Conservation (phyloP, 2,888 invertebrate species). For the Sabellastarte sp. region DNA sequence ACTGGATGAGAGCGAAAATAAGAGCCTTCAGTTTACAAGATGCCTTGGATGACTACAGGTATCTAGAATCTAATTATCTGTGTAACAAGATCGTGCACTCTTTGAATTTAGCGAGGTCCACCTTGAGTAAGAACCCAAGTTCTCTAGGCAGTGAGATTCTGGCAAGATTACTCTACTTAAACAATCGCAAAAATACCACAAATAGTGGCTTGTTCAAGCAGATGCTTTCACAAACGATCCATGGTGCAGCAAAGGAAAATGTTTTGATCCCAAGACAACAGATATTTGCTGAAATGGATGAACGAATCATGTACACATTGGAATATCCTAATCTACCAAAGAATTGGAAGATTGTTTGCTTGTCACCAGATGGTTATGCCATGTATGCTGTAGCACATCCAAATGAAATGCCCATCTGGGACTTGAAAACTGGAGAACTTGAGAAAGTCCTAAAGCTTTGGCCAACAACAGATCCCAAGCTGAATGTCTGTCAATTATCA, state of each 20-base stretch:
- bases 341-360: constrained; percentile 20
- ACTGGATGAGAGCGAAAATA: constrained; percentile 91
- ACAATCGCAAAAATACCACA: constrained; percentile 72
- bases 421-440: constrained; percentile 34
- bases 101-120: constrained; percentile 85
- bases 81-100: constrained; percentile 91
- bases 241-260: constrained; percentile 73
- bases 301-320: constrained; percentile 6
- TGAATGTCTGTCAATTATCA: constrained; percentile 34
- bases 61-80: constrained; percentile 66
- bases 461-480: constrained; percentile 9
- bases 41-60: constrained; percentile 79
- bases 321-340: constrained; percentile 61
- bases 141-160: constrained; percentile 91
- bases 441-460: not conserved
- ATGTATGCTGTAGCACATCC: constrained; percentile 29
- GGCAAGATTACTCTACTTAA: constrained; percentile 83
- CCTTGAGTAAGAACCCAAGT: constrained; percentile 82
- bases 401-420: constrained; percentile 36
- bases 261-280: constrained; percentile 9
- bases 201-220: constrained; percentile 73
- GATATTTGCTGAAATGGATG: constrained; percentile 13
- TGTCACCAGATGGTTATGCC: constrained; percentile 31
- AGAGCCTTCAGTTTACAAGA: constrained; percentile 92
- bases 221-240: constrained; percentile 67